Percentiles rank a stretch among this genome's conserved stretches.
phyloP scores from a whole-genome alignment of 2,113 vertebrate species.

The Cheilinus undulatus region DNA sequence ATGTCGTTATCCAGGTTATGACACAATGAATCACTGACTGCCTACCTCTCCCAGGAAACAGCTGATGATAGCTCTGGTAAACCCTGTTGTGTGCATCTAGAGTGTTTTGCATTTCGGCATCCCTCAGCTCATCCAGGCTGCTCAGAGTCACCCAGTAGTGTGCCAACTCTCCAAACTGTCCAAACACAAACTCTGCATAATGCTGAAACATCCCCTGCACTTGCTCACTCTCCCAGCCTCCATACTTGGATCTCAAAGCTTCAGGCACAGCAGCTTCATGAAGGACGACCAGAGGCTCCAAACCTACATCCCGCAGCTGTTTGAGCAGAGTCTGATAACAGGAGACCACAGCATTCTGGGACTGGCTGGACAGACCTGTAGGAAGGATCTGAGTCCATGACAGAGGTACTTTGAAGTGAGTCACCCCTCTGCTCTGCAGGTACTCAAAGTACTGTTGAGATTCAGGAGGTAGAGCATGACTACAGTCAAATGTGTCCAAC shows the following conservation, averaged over 20 bases:
- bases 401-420: conserved; percentile 88
- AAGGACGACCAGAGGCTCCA: conserved; percentile 85
- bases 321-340: conserved; percentile 86
- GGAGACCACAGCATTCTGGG: conserved; percentile 59
- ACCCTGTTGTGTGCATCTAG: conserved; percentile 75
- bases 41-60: conserved; percentile 73
- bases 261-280: conserved; percentile 75
- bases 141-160: conserved; percentile 89
- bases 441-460: conserved; percentile 75
- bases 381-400: conserved; percentile 85
- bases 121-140: conserved; percentile 66
- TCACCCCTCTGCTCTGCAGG: conserved; percentile 79
- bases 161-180: conserved; percentile 82
- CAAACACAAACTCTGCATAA: conserved; percentile 87
- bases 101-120: conserved; percentile 65
- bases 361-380: conserved; percentile 36
- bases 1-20: too few relatives aligned
- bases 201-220: conserved; percentile 79
- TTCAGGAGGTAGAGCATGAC: conserved; percentile 40
- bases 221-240: conserved; percentile 49
- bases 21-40: background rate
- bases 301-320: conserved; percentile 70
- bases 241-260: background rate
- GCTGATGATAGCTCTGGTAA: conserved; percentile 71
- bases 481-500: conserved; percentile 84